Evolutionary conservation across 2,888 invertebrate genomes (phyloP).

Genomic region (Colostygia pectinataria): DNA sequence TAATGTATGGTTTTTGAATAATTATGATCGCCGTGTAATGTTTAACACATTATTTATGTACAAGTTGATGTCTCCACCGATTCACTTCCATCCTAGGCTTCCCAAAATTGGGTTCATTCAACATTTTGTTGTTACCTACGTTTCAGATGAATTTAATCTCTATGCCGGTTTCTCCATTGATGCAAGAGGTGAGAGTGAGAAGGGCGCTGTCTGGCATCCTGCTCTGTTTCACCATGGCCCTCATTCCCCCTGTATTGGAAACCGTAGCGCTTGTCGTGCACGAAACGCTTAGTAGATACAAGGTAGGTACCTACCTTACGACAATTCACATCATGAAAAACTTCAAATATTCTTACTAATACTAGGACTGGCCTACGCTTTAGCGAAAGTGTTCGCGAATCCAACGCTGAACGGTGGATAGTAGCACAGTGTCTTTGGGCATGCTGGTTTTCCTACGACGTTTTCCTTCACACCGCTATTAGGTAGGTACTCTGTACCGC

Average conservation of each 20-base stretch:
- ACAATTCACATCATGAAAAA: too few species aligned
- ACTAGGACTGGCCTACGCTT: too few species aligned
- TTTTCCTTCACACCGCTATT: too few species aligned
- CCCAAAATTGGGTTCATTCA: not conserved
- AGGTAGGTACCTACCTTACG: conserved; percentile 47
- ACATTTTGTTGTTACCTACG: not conserved
- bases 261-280: conserved; percentile 58
- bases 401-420: too few species aligned
- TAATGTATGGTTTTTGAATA: too few species aligned
- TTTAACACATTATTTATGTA: not conserved
- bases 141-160: conserved; percentile 55
- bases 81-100: too few species aligned
- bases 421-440: too few species aligned
- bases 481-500: too few species aligned
- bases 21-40: too few species aligned
- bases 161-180: conserved; percentile 72
- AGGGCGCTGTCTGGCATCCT: conserved; percentile 57
- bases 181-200: conserved; percentile 55
- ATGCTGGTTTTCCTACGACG: too few species aligned
- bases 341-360: too few species aligned
- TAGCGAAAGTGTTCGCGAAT: too few species aligned
- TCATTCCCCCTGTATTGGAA: conserved; percentile 66
- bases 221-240: conserved; percentile 61
- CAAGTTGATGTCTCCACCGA: not conserved
- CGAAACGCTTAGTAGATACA: conserved; percentile 56